These are phyloP conservation scores for Brenthis hecate DNA, from an alignment of 2,888 invertebrate genomes.

Conservation along the genomic window DNA sequence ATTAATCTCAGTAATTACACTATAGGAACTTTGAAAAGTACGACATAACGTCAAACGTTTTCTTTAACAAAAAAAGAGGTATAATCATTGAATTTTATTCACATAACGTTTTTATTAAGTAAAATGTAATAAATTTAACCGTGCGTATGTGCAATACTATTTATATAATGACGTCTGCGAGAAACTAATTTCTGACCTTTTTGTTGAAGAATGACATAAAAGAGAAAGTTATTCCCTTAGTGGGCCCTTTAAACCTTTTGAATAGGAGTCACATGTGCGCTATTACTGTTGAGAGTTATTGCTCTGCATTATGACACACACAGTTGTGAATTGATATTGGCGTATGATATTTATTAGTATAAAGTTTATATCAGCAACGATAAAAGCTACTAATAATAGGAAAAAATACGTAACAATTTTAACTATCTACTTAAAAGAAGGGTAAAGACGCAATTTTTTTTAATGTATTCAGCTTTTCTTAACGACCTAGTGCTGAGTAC, in stretches of 20 bases:
- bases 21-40: not conserved
- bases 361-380: constrained; percentile 8
- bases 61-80: constrained; percentile 1
- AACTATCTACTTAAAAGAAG: no score
- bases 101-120: not conserved
- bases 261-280: constrained; percentile 56
- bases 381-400: not conserved
- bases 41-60: not conserved
- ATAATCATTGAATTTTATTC: not conserved
- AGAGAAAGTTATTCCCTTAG: constrained; percentile 47
- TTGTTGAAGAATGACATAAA: constrained; percentile 47
- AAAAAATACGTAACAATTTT: no score
- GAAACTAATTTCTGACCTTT: constrained; percentile 58
- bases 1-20: not conserved
- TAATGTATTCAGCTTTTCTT: no score
- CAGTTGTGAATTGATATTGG: constrained; percentile 40
- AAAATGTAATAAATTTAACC: constrained; percentile 17
- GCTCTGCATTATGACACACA: constrained; percentile 55
- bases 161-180: constrained; percentile 32
- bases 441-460: no score
- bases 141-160: constrained; percentile 15
- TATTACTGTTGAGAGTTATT: constrained; percentile 62
- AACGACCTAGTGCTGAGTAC: no score
- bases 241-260: constrained; percentile 55
- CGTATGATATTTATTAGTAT: constrained; percentile 33